Conservation (phyloP, 2,797 vertebrate species). For the Staurois parvus region DNA sequence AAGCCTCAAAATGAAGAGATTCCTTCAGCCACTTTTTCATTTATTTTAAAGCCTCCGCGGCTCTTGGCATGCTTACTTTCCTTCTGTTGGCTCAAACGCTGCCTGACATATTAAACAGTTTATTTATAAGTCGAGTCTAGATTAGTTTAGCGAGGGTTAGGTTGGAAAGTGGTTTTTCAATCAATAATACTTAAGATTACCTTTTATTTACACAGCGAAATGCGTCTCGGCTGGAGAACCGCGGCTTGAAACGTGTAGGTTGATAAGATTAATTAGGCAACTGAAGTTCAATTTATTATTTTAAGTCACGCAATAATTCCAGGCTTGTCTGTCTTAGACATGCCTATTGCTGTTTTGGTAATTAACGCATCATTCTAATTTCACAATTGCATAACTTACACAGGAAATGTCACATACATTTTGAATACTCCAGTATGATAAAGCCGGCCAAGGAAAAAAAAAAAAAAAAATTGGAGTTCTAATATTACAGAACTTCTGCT, state of each 20-base stretch:
- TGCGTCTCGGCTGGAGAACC: background rate
- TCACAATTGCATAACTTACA: background rate
- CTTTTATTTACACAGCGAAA: conserved; percentile 32
- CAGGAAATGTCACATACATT: background rate
- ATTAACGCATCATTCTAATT: background rate
- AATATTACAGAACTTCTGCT: background rate
- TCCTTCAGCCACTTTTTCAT: no score
- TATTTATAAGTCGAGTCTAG: conserved; percentile 17
- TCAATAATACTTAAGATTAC: conserved; percentile 44
- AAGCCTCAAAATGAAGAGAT: no score
- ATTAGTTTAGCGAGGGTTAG: conserved; percentile 22
- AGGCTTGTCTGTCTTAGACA: background rate
- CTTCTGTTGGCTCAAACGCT: background rate
- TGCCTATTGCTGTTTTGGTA: background rate
- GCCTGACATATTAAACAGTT: background rate
- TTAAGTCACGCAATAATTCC: background rate
- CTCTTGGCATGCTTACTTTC: no score
- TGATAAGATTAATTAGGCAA: background rate
- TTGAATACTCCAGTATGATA: background rate
- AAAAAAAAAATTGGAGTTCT: background rate
- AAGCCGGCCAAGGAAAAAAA: background rate
- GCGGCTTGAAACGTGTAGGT: background rate
- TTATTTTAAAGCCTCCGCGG: no score
- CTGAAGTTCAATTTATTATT: background rate
- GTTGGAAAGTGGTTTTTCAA: conserved; percentile 34